These are phyloP conservation scores for Patella pellucida DNA, from an alignment of 2,888 invertebrate genomes.

Conservation along the genomic window DNA sequence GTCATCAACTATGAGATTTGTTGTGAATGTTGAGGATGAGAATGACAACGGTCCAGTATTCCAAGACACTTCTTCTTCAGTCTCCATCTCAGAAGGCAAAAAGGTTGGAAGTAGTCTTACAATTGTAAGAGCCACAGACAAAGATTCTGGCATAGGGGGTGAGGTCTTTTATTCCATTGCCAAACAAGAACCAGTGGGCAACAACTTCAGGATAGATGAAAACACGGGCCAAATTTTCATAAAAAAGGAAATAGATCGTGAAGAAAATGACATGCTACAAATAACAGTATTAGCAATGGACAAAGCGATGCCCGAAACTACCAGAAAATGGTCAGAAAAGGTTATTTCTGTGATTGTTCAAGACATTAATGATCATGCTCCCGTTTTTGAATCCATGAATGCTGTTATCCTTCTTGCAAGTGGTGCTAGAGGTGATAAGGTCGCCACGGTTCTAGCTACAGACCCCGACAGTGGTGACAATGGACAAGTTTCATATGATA, in stretches of 20 bases:
- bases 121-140: slow-evolving; percentile 88
- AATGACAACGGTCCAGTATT: slow-evolving; percentile 95
- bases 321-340: slow-evolving; percentile 88
- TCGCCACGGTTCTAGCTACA: slow-evolving; percentile 85
- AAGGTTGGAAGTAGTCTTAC: slow-evolving; percentile 85
- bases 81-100: slow-evolving; percentile 87
- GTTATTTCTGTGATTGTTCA: slow-evolving; percentile 86
- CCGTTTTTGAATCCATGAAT: slow-evolving; percentile 85
- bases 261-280: slow-evolving; percentile 88
- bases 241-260: slow-evolving; percentile 87
- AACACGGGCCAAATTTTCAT: slow-evolving; percentile 91
- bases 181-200: slow-evolving; percentile 81
- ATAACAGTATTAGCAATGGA: slow-evolving; percentile 92
- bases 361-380: slow-evolving; percentile 93
- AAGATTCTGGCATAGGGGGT: slow-evolving; percentile 89
- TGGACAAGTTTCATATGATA: slow-evolving; percentile 83
- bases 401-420: slow-evolving; percentile 78
- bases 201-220: slow-evolving; percentile 83
- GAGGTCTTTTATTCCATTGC: slow-evolving; percentile 85
- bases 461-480: slow-evolving; percentile 93
- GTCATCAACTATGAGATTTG: slow-evolving; percentile 81
- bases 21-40: slow-evolving; percentile 88
- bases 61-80: slow-evolving; percentile 88
- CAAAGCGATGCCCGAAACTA: slow-evolving; percentile 82
- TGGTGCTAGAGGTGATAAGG: slow-evolving; percentile 74